These are phyloP conservation scores for Mythimna vitellina DNA, from an alignment of 2,888 invertebrate genomes.

Conservation along the genomic window DNA sequence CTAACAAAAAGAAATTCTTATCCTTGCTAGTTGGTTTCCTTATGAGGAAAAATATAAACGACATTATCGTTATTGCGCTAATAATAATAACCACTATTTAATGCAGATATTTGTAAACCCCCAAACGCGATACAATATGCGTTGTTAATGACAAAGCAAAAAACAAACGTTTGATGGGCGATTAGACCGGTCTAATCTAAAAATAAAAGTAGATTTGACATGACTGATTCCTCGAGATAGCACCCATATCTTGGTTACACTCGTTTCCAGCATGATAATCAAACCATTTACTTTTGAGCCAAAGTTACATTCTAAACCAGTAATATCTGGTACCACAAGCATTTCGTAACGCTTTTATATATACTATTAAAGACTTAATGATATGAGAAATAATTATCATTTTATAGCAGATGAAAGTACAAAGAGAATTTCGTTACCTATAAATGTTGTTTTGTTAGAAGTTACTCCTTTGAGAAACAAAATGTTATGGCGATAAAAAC, in stretches of 20 bases:
- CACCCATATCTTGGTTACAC: constrained; percentile 53
- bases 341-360: constrained; percentile 45
- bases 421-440: not conserved
- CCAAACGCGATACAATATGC: constrained; percentile 35
- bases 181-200: constrained; percentile 23
- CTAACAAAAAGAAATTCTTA: too few species aligned
- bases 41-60: constrained; percentile 12
- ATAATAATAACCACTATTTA: constrained; percentile 16
- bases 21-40: not conserved
- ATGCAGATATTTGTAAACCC: constrained; percentile 12
- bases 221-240: constrained; percentile 33
- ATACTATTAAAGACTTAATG: constrained; percentile 41
- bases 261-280: constrained; percentile 58
- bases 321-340: constrained; percentile 44
- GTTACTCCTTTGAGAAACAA: not conserved
- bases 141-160: constrained; percentile 22
- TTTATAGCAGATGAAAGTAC: constrained; percentile 12
- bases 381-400: constrained; percentile 44
- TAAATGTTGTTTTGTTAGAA: not conserved
- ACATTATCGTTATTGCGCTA: not conserved
- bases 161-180: not conserved
- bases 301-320: constrained; percentile 51
- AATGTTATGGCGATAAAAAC: not conserved
- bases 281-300: constrained; percentile 36
- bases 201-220: constrained; percentile 39